Conservation (phyloP, 2,797 vertebrate species). For the Phylloscopus collybita region DNA sequence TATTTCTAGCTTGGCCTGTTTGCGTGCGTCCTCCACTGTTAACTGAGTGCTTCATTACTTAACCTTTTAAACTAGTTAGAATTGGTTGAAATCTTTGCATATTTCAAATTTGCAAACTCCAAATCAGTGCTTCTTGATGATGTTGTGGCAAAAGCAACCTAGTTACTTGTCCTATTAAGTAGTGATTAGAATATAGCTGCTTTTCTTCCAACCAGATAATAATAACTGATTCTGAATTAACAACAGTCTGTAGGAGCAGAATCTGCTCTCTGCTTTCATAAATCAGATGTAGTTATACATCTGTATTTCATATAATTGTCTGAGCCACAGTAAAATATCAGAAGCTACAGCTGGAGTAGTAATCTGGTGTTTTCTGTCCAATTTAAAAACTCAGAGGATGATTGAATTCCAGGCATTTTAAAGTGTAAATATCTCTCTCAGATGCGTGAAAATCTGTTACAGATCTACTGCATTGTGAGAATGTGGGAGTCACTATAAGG, state of each 20-base stretch:
- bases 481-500: neutral
- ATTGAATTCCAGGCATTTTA: neutral
- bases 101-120: neutral
- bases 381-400: neutral
- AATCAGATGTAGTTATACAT: neutral
- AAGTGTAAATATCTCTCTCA: neutral
- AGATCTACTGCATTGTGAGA: neutral
- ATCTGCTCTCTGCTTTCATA: neutral
- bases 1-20: neutral
- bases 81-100: neutral
- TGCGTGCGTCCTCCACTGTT: neutral
- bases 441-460: neutral
- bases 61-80: neutral
- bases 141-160: neutral
- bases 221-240: neutral
- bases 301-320: neutral
- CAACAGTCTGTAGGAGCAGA: neutral
- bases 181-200: neutral
- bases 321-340: neutral
- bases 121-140: neutral
- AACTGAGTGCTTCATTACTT: neutral
- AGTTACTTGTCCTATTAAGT: neutral
- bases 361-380: neutral
- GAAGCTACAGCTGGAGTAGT: neutral
- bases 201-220: neutral